Conservation (phyloP, 2,888 invertebrate genomes). For the Ormyrus labotus region DNA sequence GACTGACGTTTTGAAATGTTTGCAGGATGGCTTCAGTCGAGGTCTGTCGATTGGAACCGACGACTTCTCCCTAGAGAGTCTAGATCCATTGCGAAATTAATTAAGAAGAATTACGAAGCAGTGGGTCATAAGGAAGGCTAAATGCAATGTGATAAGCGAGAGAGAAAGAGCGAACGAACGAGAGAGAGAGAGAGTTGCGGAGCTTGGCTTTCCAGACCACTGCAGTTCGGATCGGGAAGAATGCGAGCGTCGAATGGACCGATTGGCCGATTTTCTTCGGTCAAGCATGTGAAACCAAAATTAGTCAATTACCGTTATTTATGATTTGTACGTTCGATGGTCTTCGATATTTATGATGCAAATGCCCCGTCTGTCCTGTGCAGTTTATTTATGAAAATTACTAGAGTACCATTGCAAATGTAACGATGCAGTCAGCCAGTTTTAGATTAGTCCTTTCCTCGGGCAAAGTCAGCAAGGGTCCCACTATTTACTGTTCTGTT, state of each 20-base stretch:
- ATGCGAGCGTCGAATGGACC: conserved; percentile 58
- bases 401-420: conserved; percentile 5
- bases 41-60: conserved; percentile 93
- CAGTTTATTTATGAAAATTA: conserved; percentile 20
- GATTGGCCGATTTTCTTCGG: conserved; percentile 42
- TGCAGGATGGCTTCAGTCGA: conserved; percentile 92
- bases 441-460: conserved; percentile 46
- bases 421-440: conserved; percentile 46
- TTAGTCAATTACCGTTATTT: conserved; percentile 71
- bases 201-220: conserved; percentile 42
- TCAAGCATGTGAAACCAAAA: conserved; percentile 67
- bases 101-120: conserved; percentile 21
- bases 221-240: conserved; percentile 43
- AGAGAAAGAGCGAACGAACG: conserved; percentile 56
- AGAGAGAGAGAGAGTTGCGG: conserved; percentile 45
- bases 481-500: conserved; percentile 5
- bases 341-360: conserved; percentile 51
- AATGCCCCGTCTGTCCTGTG: conserved; percentile 25
- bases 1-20: conserved; percentile 36
- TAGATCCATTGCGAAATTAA: conserved; percentile 91
- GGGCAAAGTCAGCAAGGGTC: conserved; percentile 40
- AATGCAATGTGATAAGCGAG: conserved; percentile 54
- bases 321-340: conserved; percentile 59
- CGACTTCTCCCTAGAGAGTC: conserved; percentile 95
- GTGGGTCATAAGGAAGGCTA: conserved; percentile 35